Conservation (phyloP, 2,113 vertebrate species). For the Elanus axillaris region DNA sequence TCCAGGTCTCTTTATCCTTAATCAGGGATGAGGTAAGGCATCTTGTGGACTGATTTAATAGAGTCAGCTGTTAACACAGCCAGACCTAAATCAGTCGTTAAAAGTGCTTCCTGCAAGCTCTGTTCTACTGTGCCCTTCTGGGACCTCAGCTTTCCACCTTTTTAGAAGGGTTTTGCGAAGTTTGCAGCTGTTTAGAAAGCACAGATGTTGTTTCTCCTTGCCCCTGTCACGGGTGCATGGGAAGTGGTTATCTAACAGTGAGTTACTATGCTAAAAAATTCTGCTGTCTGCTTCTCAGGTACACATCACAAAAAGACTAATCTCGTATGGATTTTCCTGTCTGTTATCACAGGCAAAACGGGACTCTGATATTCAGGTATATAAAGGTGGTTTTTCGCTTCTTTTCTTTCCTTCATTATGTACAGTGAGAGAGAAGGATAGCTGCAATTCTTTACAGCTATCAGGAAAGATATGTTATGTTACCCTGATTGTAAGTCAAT, state of each 20-base stretch:
- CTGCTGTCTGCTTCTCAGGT: neutral
- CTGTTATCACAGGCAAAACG: neutral
- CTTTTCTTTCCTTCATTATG: neutral
- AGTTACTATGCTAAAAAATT: slow-evolving; percentile 29
- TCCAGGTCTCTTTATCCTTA: neutral
- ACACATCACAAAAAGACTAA: neutral
- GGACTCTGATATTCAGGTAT: neutral
- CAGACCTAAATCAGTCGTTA: neutral
- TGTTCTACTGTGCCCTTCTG: neutral
- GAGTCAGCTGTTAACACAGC: neutral
- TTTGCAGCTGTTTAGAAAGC: slow-evolving; percentile 14
- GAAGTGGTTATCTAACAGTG: neutral
- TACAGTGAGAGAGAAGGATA: neutral
- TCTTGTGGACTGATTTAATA: neutral
- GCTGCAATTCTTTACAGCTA: neutral
- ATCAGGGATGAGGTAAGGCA: neutral
- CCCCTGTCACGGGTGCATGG: neutral
- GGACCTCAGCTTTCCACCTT: neutral
- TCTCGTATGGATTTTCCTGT: neutral
- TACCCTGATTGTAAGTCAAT: neutral
- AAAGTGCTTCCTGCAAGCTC: neutral
- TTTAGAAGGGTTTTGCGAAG: neutral
- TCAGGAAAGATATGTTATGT: neutral
- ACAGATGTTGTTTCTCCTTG: neutral
- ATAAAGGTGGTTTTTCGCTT: neutral